Evolutionary conservation across 2,888 invertebrate genomes (phyloP).

Genomic region (Anagyrus pseudococci): DNA sequence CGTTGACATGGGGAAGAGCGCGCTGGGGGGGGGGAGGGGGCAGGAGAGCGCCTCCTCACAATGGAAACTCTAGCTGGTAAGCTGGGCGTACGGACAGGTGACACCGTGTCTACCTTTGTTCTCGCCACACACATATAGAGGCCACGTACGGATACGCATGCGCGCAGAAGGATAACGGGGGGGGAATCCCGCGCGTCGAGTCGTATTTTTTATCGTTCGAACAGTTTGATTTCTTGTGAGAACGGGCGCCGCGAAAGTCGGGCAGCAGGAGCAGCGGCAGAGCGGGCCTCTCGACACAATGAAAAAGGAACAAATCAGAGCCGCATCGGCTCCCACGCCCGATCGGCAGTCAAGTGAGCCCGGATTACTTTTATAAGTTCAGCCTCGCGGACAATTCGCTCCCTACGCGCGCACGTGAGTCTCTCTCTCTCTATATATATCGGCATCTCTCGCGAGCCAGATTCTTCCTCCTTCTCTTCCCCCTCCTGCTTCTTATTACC

Average conservation of each 20-base stretch:
- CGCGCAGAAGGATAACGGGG: too few relatives aligned
- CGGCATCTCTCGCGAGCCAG: too few relatives aligned
- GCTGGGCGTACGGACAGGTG: slow-evolving; percentile 56
- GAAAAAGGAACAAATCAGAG: slow-evolving; percentile 32
- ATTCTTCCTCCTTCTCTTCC: too few relatives aligned
- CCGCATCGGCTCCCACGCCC: slow-evolving; percentile 56
- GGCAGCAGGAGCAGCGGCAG: too few relatives aligned
- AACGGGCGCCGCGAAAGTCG: slow-evolving; percentile 17
- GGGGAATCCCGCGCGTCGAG: too few relatives aligned
- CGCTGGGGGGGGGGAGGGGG: background rate
- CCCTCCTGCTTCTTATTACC: too few relatives aligned
- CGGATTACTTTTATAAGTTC: slow-evolving; percentile 56
- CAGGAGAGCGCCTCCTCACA: slow-evolving; percentile 29
- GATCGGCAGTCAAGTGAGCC: slow-evolving; percentile 59
- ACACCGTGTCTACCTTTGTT: slow-evolving; percentile 46
- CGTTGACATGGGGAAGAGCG: slow-evolving; percentile 1
- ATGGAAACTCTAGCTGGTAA: slow-evolving; percentile 59
- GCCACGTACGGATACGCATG: too few relatives aligned
- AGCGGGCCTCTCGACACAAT: too few relatives aligned
- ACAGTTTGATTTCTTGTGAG: slow-evolving; percentile 57
- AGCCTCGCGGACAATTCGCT: slow-evolving; percentile 14
- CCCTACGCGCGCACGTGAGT: too few relatives aligned
- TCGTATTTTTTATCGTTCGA: slow-evolving; percentile 56
- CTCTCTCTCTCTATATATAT: too few relatives aligned
- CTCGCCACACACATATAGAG: slow-evolving; percentile 41